These are phyloP conservation scores for Dusona sp. DNA, from an alignment of 2,888 invertebrate genomes.

Conservation along the genomic window DNA sequence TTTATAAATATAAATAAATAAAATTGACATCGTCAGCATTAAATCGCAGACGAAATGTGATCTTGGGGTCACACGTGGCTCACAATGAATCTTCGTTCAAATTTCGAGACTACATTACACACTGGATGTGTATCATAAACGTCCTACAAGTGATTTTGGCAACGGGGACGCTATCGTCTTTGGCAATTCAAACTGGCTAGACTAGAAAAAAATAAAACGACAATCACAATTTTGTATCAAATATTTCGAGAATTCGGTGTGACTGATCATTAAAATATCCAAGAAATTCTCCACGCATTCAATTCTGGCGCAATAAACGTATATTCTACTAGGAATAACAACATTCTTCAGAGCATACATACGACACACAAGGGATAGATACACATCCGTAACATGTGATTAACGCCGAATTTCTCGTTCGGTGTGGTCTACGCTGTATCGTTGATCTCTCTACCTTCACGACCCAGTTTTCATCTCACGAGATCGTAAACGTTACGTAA, in stretches of 20 bases:
- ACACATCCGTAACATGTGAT: neutral
- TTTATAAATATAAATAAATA: too few relatives aligned
- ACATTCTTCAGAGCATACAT: neutral
- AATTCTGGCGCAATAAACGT: slow-evolving; percentile 14
- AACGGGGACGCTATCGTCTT: slow-evolving; percentile 2
- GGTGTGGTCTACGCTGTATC: slow-evolving; percentile 16
- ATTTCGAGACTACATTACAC: slow-evolving; percentile 23
- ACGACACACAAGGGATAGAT: slow-evolving; percentile 1
- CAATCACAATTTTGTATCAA: slow-evolving; percentile 10
- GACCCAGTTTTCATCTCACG: slow-evolving; percentile 30
- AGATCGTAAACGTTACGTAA: slow-evolving; percentile 53
- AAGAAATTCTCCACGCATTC: slow-evolving; percentile 30
- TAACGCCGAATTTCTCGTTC: slow-evolving; percentile 9
- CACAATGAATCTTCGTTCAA: too few relatives aligned
- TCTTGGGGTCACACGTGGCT: too few relatives aligned
- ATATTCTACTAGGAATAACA: slow-evolving; percentile 10
- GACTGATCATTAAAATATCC: slow-evolving; percentile 22
- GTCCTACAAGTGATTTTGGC: slow-evolving; percentile 46
- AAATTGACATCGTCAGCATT: too few relatives aligned
- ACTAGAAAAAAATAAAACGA: neutral
- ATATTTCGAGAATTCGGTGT: slow-evolving; percentile 42
- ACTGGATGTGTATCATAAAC: slow-evolving; percentile 9
- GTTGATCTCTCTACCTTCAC: slow-evolving; percentile 23
- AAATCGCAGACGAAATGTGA: too few relatives aligned
- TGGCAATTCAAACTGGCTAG: slow-evolving; percentile 10